Evolutionary conservation across 2,113 vertebrate species (phyloP).

Genomic region (Paralichthys olivaceus): DNA sequence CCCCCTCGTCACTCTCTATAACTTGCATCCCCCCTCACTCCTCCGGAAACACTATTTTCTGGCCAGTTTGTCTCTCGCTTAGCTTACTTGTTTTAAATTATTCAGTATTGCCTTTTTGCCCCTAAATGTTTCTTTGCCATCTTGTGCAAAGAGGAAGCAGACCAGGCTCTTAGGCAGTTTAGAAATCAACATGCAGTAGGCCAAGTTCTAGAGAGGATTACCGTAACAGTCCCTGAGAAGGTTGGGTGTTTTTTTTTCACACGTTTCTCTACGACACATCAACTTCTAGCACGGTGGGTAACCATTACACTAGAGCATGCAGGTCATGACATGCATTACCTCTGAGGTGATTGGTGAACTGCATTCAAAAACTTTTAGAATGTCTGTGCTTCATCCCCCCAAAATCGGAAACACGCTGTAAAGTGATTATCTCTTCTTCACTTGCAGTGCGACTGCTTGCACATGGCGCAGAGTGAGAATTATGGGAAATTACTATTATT

Average conservation of each 20-base stretch:
- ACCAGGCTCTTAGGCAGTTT: constrained; percentile 69
- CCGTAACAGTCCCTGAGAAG: constrained; percentile 81
- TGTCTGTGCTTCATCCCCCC: constrained; percentile 46
- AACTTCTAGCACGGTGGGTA: constrained; percentile 77
- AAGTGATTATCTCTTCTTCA: constrained; percentile 52
- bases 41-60: constrained; percentile 55
- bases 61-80: constrained; percentile 60
- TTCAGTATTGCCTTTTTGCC: constrained; percentile 74
- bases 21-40: constrained; percentile 30
- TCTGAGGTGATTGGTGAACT: constrained; percentile 74
- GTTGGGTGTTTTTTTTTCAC: constrained; percentile 64
- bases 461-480: constrained; percentile 37
- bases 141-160: constrained; percentile 76
- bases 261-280: constrained; percentile 77
- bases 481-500: constrained; percentile 46
- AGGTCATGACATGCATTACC: constrained; percentile 78
- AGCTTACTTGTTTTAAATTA: constrained; percentile 70
- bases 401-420: constrained; percentile 41
- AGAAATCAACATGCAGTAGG: constrained; percentile 65
- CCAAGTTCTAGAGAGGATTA: constrained; percentile 73
- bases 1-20: constrained; percentile 17
- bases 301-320: constrained; percentile 80
- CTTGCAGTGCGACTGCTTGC: constrained; percentile 38
- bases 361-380: constrained; percentile 67
- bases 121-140: constrained; percentile 70